Evolutionary conservation across 2,113 vertebrate species (phyloP).

Genomic region (Pipa parva): DNA sequence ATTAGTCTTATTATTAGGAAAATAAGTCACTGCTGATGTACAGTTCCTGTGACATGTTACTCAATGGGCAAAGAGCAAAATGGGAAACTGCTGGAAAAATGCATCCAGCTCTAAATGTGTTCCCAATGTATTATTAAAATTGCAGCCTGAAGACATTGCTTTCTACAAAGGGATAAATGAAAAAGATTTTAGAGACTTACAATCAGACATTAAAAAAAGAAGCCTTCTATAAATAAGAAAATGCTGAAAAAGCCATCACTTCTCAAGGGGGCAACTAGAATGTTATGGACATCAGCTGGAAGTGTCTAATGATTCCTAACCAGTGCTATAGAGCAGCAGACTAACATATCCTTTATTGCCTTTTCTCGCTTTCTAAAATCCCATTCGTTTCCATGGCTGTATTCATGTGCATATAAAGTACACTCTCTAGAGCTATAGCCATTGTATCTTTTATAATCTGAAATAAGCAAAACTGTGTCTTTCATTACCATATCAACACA

Average conservation of each 20-base stretch:
- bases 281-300: constrained; percentile 38
- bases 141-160: constrained; percentile 12
- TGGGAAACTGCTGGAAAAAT: constrained; percentile 11
- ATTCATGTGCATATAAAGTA: constrained; percentile 13
- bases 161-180: constrained; percentile 35
- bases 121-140: constrained; percentile 32
- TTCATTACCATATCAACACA: no score
- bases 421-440: constrained; percentile 17
- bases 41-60: not conserved
- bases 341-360: not conserved
- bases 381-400: constrained; percentile 9
- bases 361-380: constrained; percentile 9
- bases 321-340: not conserved
- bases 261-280: constrained; percentile 35
- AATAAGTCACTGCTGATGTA: constrained; percentile 3
- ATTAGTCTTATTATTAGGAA: constrained; percentile 4
- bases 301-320: constrained; percentile 27
- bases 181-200: constrained; percentile 23
- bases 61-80: not conserved
- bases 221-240: constrained; percentile 28
- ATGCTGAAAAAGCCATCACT: constrained; percentile 25
- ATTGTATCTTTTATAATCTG: constrained; percentile 17
- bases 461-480: not conserved
- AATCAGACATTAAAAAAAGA: no score
- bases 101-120: constrained; percentile 14